Evolutionary conservation across 2,113 vertebrate species (phyloP).

Genomic region (Dolichotis patagonum): DNA sequence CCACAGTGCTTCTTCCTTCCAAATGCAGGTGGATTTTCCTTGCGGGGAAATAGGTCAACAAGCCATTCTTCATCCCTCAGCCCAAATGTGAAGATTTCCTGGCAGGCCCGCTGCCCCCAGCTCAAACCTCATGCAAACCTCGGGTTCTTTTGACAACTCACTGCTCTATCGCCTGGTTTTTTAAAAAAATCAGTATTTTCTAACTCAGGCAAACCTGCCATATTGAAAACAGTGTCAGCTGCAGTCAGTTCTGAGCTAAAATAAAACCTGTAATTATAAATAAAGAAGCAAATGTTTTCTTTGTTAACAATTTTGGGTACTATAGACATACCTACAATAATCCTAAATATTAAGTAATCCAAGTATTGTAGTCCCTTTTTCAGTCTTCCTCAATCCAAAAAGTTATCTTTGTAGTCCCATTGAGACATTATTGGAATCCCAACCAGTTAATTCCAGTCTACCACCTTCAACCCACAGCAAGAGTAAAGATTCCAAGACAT

Average conservation of each 20-base stretch:
- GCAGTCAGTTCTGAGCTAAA: not conserved
- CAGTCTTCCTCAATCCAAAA: too few relatives aligned
- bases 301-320: not conserved
- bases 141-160: not conserved
- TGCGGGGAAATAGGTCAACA: not conserved
- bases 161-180: not conserved
- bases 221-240: not conserved
- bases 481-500: too few relatives aligned
- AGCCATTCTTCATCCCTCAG: not conserved
- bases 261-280: not conserved
- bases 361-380: too few relatives aligned
- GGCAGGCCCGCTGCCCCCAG: not conserved
- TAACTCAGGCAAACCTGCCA: not conserved
- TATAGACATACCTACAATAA: not conserved
- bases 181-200: constrained; percentile 19
- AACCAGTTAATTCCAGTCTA: too few relatives aligned
- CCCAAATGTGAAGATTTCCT: not conserved
- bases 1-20: not conserved
- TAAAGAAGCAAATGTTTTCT: not conserved
- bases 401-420: too few relatives aligned
- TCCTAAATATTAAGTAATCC: too few relatives aligned
- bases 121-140: not conserved
- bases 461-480: too few relatives aligned
- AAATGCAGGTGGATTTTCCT: not conserved
- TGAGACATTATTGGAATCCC: too few relatives aligned